A percentile compares a stretch with the other conserved stretches of the same genome.
phyloP scores from a whole-genome alignment of 2,113 vertebrate genomes.

The Otolemur garnettii region DNA sequence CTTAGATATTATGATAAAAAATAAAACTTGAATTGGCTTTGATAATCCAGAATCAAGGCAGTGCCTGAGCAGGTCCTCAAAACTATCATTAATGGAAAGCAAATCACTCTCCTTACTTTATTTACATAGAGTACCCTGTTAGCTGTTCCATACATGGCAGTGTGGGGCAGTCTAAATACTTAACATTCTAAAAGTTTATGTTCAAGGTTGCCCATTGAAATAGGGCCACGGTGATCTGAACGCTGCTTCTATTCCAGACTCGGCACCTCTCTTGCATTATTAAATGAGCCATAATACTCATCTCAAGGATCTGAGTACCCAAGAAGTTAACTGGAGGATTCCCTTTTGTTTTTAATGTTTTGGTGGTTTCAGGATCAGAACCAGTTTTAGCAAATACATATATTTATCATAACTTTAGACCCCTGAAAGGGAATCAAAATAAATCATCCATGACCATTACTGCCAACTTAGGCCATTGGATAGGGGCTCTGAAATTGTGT shows the following conservation, averaged over 20 bases:
- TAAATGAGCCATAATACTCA: conserved; percentile 69
- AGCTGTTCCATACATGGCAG: conserved; percentile 41
- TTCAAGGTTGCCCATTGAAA: background rate
- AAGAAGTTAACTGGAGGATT: conserved; percentile 79
- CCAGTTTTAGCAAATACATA: conserved; percentile 91
- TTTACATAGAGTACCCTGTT: background rate
- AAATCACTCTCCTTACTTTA: background rate
- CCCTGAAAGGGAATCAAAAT: conserved; percentile 89
- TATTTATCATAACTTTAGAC: conserved; percentile 90
- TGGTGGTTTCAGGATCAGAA: conserved; percentile 89
- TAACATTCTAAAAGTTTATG: background rate
- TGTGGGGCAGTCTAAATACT: background rate
- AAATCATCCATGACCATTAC: conserved; percentile 90
- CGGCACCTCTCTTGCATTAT: background rate
- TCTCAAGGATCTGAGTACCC: conserved; percentile 81
- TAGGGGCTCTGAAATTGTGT: conserved; percentile 84
- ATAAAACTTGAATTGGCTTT: background rate
- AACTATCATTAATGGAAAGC: background rate
- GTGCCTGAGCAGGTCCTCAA: conserved; percentile 31
- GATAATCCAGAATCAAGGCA: conserved; percentile 15
- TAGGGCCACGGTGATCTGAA: background rate
- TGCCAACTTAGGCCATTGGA: conserved; percentile 83
- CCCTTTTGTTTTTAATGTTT: conserved; percentile 91
- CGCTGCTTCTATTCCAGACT: background rate
- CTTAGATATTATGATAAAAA: background rate